Evolutionary conservation across 1,140 invertebrate species (phyloP).

Genomic region (Ceratina australensis): DNA sequence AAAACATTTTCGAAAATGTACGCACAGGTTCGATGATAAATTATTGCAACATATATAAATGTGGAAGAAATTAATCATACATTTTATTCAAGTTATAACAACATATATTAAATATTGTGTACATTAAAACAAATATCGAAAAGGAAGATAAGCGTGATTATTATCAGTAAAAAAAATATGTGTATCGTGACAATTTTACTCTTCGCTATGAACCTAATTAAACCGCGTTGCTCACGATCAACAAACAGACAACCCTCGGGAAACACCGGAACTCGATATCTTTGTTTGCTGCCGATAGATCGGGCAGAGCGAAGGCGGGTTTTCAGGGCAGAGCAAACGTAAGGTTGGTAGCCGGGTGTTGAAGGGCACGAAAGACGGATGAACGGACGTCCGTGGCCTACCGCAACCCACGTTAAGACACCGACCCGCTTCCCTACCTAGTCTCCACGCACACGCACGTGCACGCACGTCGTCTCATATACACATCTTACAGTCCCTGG

Average conservation of each 20-base stretch:
- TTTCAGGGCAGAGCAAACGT: not conserved
- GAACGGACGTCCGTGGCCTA: constrained; percentile 73
- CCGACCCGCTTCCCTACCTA: constrained; percentile 44
- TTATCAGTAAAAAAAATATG: no score
- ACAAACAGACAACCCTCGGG: not conserved
- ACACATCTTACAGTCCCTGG: not conserved
- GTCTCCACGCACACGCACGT: constrained; percentile 2
- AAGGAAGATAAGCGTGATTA: no score
- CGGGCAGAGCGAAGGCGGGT: not conserved
- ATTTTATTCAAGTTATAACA: no score
- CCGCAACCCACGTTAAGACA: constrained; percentile 72
- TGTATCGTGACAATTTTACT: no score
- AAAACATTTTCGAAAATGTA: no score
- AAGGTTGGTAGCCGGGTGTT: constrained; percentile 30
- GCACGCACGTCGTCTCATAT: constrained; percentile 17
- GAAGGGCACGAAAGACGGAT: constrained; percentile 64
- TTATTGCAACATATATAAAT: no score
- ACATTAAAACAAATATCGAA: no score
- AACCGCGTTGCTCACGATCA: not conserved
- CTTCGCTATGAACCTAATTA: not conserved
- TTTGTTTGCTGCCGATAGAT: not conserved
- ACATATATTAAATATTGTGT: no score
- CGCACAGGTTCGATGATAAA: no score
- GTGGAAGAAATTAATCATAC: no score
- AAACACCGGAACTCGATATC: not conserved